Conservation (phyloP, 2,888 invertebrate species). For the Parapristionchus giblindavisi region DNA sequence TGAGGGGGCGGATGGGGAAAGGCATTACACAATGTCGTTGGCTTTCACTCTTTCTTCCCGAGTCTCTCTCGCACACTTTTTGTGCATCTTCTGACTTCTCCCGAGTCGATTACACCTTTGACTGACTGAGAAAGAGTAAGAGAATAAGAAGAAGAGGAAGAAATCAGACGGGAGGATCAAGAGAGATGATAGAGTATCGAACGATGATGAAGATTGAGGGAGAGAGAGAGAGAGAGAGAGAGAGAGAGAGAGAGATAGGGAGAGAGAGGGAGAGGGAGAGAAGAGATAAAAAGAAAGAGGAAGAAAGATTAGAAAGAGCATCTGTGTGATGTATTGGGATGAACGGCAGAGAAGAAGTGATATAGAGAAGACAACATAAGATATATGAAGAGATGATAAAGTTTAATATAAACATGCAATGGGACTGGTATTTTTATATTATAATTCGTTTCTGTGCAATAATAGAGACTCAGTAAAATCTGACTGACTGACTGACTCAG, state of each 20-base stretch:
- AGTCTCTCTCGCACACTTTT: conserved; percentile 26
- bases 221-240: background rate
- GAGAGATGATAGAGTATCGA: background rate
- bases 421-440: too few species aligned
- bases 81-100: conserved; percentile 13
- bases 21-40: conserved; percentile 34
- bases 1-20: conserved; percentile 14
- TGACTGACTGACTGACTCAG: too few species aligned
- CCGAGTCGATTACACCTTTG: conserved; percentile 32
- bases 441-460: too few species aligned
- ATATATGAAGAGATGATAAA: conserved; percentile 10
- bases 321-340: background rate
- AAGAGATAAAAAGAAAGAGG: background rate
- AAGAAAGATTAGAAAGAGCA: conserved; percentile 29
- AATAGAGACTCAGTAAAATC: too few species aligned
- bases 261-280: conserved; percentile 7
- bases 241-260: background rate
- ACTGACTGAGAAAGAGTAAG: background rate
- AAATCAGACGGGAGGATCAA: background rate
- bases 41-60: conserved; percentile 24
- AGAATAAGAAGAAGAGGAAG: conserved; percentile 1
- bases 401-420: too few species aligned
- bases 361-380: background rate
- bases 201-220: background rate
- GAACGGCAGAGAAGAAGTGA: conserved; percentile 4